phyloP scores from a whole-genome alignment of 2,113 vertebrate genomes.

The Labrus mixtus region DNA sequence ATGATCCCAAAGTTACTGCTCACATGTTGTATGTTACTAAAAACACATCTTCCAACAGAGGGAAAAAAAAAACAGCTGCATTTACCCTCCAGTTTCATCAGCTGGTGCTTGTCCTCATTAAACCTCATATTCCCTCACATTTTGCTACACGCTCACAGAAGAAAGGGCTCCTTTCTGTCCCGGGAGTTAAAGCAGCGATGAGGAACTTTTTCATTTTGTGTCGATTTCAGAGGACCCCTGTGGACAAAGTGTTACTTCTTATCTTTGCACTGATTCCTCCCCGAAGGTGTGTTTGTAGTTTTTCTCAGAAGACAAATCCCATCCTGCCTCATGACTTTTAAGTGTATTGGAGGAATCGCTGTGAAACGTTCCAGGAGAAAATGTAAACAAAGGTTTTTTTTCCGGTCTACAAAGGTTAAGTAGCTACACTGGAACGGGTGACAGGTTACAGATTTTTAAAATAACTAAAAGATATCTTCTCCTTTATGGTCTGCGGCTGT shows the following conservation, averaged over 20 bases:
- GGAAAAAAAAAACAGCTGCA: neutral
- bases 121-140: neutral
- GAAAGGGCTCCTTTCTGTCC: neutral
- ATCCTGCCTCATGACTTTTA: neutral
- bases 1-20: too few species aligned
- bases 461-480: too few species aligned
- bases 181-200: neutral
- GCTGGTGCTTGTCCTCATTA: neutral
- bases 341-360: neutral
- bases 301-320: too few species aligned
- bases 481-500: too few species aligned
- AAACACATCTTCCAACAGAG: neutral
- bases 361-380: neutral
- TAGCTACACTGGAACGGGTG: too few species aligned
- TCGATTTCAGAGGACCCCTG: neutral
- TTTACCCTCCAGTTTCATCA: conserved; percentile 11
- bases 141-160: neutral
- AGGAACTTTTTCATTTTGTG: neutral
- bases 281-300: neutral
- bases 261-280: neutral
- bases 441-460: too few species aligned
- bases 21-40: neutral
- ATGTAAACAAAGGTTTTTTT: neutral
- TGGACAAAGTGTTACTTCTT: neutral
- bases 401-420: too few species aligned